phyloP scores from a whole-genome alignment of 2,113 vertebrate species.

The Pseudorectes ferrugineus region DNA sequence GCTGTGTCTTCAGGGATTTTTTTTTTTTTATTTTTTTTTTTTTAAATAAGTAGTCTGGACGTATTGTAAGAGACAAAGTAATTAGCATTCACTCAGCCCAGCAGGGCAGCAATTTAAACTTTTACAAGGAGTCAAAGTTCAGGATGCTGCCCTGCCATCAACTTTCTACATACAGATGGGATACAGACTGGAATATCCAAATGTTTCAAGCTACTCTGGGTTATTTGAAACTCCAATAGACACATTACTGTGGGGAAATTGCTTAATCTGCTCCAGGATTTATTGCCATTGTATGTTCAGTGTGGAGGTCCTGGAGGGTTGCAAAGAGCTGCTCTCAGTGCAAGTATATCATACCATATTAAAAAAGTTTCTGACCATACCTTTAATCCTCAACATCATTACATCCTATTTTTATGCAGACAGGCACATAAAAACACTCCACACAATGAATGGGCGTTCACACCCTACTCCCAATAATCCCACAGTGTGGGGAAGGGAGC shows the following conservation, averaged over 20 bases:
- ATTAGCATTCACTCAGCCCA: conserved; percentile 68
- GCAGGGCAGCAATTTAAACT: conserved; percentile 64
- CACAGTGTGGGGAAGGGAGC: conserved; percentile 37
- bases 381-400: conserved; percentile 71
- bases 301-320: conserved; percentile 29
- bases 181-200: conserved; percentile 62
- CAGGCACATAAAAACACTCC: conserved; percentile 53
- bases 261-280: conserved; percentile 65
- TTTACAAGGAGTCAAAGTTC: conserved; percentile 64
- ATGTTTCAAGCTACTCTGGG: conserved; percentile 27
- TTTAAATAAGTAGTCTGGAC: conserved; percentile 57
- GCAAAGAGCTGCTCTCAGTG: neutral
- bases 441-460: conserved; percentile 42
- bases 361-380: conserved; percentile 67
- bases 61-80: conserved; percentile 47
- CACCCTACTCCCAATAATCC: conserved; percentile 53
- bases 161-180: conserved; percentile 48
- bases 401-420: conserved; percentile 63
- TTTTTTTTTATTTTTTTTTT: neutral
- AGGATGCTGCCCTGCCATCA: conserved; percentile 51
- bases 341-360: conserved; percentile 48
- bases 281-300: conserved; percentile 45
- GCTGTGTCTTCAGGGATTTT: conserved; percentile 13
- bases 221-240: conserved; percentile 63
- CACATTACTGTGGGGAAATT: conserved; percentile 50